A percentile compares a stretch with the other conserved stretches of the same genome.
phyloP scores from a whole-genome alignment of 2,888 invertebrate species.

The Cryptocephalus moraei region DNA sequence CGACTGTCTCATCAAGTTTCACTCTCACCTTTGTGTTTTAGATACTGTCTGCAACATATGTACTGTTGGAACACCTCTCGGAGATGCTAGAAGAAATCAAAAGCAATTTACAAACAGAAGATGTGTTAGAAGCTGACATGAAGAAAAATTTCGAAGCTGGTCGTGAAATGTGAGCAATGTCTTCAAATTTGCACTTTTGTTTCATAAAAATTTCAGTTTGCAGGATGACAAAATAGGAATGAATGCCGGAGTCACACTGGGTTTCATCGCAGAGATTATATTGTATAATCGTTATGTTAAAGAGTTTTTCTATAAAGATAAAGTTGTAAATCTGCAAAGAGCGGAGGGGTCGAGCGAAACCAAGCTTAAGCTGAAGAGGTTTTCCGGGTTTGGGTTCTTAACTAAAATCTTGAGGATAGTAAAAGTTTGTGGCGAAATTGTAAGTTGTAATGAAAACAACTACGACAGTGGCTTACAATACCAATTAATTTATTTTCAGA shows the following conservation, averaged over 20 bases:
- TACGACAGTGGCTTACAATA: not conserved
- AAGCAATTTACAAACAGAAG: conserved; percentile 19
- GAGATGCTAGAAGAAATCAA: conserved; percentile 21
- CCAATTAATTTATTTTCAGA: conserved; percentile 16
- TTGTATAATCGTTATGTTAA: conserved; percentile 18
- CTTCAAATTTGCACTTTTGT: not conserved
- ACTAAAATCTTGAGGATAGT: conserved; percentile 13
- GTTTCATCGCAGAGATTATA: conserved; percentile 22
- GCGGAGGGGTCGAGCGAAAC: conserved; percentile 2
- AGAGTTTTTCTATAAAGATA: conserved; percentile 8
- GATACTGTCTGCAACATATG: conserved; percentile 20
- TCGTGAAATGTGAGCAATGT: not conserved
- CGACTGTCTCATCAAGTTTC: not conserved
- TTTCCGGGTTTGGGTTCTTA: conserved; percentile 3
- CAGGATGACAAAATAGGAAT: conserved; percentile 23
- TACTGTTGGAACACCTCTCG: conserved; percentile 20
- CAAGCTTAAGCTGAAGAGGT: conserved; percentile 2
- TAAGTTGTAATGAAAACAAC: conserved; percentile 12
- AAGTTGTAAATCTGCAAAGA: conserved; percentile 3
- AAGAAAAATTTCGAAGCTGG: not conserved
- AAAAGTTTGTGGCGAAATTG: conserved; percentile 21
- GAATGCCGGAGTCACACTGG: conserved; percentile 22
- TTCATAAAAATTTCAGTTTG: conserved; percentile 1
- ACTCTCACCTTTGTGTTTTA: conserved; percentile 9
- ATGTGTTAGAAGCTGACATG: conserved; percentile 20